Conservation (phyloP, 2,113 vertebrate species). For the Melierax canorus region DNA sequence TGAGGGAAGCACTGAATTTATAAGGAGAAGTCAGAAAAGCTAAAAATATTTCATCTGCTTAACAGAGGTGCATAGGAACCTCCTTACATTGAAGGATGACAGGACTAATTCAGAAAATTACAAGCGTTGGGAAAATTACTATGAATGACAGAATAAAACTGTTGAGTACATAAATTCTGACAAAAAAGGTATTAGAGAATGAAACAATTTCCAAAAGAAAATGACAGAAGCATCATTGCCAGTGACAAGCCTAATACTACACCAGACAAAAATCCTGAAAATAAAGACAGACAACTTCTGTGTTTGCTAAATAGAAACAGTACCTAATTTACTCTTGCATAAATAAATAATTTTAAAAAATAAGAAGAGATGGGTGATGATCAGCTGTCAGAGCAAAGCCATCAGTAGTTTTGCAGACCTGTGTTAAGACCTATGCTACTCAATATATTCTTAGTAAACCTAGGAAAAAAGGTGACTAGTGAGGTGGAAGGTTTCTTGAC, state of each 20-base stretch:
- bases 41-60: not conserved
- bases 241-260: not conserved
- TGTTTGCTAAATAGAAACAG: not conserved
- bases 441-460: not conserved
- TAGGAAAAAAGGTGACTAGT: not conserved
- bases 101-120: conserved; percentile 1
- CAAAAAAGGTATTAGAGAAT: not conserved
- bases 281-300: not conserved
- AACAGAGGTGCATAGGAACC: not conserved
- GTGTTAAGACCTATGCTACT: not conserved
- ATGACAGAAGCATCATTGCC: not conserved
- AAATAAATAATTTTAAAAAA: not conserved
- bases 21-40: not conserved
- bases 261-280: not conserved
- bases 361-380: not conserved
- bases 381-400: not conserved
- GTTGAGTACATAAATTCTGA: not conserved
- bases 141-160: not conserved
- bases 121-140: not conserved
- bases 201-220: not conserved
- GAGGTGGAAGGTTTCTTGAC: not conserved
- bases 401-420: not conserved
- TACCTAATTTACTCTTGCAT: not conserved
- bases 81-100: not conserved
- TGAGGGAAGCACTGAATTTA: not conserved